A percentile compares a stretch with the other conserved stretches of the same genome.
Evolutionary conservation across 1,140 invertebrate genomes (phyloP).

Genomic region (Melipona quadrifasciata): DNA sequence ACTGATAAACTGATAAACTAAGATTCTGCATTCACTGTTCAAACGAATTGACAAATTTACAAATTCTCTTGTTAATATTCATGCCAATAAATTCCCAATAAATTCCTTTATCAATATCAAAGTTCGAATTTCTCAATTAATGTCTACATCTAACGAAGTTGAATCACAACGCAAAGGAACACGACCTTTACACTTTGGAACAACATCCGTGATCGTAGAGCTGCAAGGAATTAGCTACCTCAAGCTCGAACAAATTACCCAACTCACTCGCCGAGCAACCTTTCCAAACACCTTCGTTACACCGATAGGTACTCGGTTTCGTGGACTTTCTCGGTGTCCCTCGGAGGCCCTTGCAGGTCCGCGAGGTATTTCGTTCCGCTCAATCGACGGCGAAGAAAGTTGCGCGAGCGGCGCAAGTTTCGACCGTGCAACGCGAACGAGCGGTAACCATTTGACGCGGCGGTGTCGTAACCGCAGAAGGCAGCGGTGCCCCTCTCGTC

Average conservation of each 20-base stretch:
- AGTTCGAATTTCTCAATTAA: not conserved
- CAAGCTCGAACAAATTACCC: not conserved
- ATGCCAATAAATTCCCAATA: no score
- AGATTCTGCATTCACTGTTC: no score
- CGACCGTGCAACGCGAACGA: not conserved
- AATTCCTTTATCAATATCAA: no score
- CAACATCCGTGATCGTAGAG: no score
- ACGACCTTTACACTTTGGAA: not conserved
- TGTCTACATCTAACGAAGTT: not conserved
- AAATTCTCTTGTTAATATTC: no score
- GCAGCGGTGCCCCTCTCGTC: not conserved
- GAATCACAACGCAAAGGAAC: not conserved
- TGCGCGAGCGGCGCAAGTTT: not conserved
- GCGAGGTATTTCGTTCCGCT: not conserved
- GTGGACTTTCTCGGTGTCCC: not conserved
- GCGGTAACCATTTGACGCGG: not conserved
- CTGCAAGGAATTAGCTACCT: not conserved
- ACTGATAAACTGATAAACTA: not conserved
- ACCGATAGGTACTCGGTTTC: not conserved
- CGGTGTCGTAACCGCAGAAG: slow-evolving; percentile 11
- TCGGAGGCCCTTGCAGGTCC: no score
- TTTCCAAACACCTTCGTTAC: not conserved
- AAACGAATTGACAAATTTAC: no score
- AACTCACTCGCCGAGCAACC: not conserved
- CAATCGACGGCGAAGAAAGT: not conserved